phyloP scores from a whole-genome alignment of 2,113 vertebrate species.

The Rhagologus leucostigma region DNA sequence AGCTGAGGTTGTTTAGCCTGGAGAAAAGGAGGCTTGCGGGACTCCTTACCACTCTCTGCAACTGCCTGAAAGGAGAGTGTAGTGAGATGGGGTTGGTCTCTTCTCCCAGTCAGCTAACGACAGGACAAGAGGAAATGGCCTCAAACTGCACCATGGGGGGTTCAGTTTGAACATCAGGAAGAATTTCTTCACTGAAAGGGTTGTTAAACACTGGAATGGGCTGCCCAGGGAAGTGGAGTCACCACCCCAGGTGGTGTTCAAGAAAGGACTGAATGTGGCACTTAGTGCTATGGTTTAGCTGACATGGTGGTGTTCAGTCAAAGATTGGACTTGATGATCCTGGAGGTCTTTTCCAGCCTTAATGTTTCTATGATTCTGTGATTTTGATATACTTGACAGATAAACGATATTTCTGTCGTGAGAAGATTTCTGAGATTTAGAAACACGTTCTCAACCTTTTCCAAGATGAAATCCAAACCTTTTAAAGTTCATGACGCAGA shows the following conservation, averaged over 20 bases:
- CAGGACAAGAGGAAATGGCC: background rate
- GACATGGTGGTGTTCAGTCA: background rate
- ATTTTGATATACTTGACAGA: background rate
- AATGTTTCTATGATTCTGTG: background rate
- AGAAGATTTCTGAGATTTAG: background rate
- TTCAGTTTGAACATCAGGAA: background rate
- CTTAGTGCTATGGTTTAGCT: background rate
- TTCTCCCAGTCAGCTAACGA: background rate
- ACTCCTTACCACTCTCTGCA: background rate
- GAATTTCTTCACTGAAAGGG: background rate
- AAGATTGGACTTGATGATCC: background rate
- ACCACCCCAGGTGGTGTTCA: background rate
- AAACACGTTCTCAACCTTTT: background rate
- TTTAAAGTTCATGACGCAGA: background rate
- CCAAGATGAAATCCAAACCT: background rate
- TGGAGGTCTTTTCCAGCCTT: background rate
- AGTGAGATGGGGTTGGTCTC: fast-evolving
- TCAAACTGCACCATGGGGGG: background rate
- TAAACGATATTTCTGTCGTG: background rate
- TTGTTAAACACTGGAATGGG: background rate
- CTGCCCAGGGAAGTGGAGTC: background rate
- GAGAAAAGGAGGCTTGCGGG: background rate
- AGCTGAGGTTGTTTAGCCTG: background rate
- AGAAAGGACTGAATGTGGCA: background rate
- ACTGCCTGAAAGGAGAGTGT: background rate